These are phyloP conservation scores for Tuberolachnus salignus DNA, from an alignment of 2,888 invertebrate species.

Conservation along the genomic window DNA sequence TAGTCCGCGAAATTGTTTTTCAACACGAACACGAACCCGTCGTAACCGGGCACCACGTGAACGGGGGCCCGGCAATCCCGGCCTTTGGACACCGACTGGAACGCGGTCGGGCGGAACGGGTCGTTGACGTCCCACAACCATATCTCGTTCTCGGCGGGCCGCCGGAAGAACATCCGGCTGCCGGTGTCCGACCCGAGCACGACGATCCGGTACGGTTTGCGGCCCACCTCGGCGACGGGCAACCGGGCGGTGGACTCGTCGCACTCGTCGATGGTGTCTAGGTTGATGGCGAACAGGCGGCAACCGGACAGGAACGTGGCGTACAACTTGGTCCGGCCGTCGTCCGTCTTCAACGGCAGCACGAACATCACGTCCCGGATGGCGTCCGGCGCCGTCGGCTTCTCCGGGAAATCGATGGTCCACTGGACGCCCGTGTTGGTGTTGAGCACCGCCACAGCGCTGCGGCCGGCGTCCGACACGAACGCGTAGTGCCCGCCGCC, in stretches of 20 bases:
- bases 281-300: slow-evolving; percentile 70
- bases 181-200: slow-evolving; percentile 69
- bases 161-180: slow-evolving; percentile 60
- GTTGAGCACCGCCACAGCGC: slow-evolving; percentile 19
- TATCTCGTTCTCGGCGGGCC: slow-evolving; percentile 68
- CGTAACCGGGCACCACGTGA: slow-evolving; percentile 60
- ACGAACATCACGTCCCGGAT: slow-evolving; percentile 64
- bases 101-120: slow-evolving; percentile 59
- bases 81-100: slow-evolving; percentile 59
- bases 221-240: slow-evolving; percentile 65
- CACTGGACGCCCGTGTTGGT: slow-evolving; percentile 8
- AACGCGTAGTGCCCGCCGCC: slow-evolving; percentile 64
- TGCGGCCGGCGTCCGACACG: slow-evolving; percentile 19
- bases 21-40: slow-evolving; percentile 59
- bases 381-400: neutral
- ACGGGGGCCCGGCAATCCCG: slow-evolving; percentile 59
- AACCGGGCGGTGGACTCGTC: slow-evolving; percentile 57
- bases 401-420: slow-evolving; percentile 24
- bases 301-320: slow-evolving; percentile 68
- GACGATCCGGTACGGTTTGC: slow-evolving; percentile 68
- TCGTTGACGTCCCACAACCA: slow-evolving; percentile 70
- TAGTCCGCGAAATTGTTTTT: slow-evolving; percentile 62
- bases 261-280: slow-evolving; percentile 68
- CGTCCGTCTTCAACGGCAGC: slow-evolving; percentile 68
- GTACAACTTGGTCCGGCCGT: slow-evolving; percentile 67